phyloP scores from a whole-genome alignment of 2,888 invertebrate genomes.

The Ophioninae sp. region DNA sequence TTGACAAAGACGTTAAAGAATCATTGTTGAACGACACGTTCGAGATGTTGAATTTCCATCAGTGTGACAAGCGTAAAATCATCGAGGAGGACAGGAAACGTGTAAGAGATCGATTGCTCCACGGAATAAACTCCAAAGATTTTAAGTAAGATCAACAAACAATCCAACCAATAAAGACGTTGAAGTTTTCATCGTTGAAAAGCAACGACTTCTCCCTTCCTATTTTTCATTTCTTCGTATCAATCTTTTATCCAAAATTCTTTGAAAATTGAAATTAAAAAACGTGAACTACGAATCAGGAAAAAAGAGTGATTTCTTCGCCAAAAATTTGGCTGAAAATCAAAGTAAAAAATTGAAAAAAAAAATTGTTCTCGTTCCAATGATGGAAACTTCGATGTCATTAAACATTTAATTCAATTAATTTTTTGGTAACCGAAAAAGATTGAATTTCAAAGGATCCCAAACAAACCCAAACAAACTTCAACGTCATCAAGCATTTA shows the following conservation, averaged over 20 bases:
- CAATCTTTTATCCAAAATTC: not conserved
- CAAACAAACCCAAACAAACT: too few species aligned
- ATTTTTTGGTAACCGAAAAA: too few species aligned
- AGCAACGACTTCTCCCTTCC: not conserved
- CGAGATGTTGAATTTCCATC: slow-evolving; percentile 88
- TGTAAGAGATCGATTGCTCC: slow-evolving; percentile 87
- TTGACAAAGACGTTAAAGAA: slow-evolving; percentile 94
- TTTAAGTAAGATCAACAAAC: slow-evolving; percentile 64
- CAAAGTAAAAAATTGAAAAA: too few species aligned
- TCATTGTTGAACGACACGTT: slow-evolving; percentile 89
- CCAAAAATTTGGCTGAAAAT: too few species aligned
- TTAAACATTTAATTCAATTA: too few species aligned
- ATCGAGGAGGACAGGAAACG: slow-evolving; percentile 88
- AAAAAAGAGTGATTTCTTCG: too few species aligned
- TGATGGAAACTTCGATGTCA: too few species aligned
- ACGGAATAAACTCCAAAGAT: slow-evolving; percentile 82
- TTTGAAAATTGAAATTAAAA: not conserved
- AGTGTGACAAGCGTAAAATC: slow-evolving; percentile 88
- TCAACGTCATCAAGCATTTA: too few species aligned
- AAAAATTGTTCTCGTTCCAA: too few species aligned
- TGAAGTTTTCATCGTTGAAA: not conserved
- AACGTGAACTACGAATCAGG: too few species aligned
- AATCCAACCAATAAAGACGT: not conserved
- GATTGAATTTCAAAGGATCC: too few species aligned
- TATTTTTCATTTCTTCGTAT: not conserved